Evolutionary conservation across 2,113 vertebrate genomes (phyloP).

Genomic region (Rhea pennata): DNA sequence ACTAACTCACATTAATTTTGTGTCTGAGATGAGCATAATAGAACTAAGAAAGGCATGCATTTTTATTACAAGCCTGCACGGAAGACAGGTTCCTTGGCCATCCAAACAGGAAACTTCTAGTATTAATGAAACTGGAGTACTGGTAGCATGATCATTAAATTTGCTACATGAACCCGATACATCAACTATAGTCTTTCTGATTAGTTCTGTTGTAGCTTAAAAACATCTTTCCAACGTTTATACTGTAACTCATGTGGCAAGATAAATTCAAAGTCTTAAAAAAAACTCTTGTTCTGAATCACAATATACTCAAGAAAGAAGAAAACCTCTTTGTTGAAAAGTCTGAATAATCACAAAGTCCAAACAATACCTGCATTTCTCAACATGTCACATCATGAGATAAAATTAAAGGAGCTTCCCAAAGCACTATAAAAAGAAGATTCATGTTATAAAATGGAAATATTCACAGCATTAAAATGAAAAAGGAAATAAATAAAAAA

Average conservation of each 20-base stretch:
- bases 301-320: background rate
- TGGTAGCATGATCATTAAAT: background rate
- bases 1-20: background rate
- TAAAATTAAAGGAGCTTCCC: background rate
- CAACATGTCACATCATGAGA: background rate
- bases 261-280: background rate
- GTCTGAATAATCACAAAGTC: background rate
- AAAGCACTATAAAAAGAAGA: background rate
- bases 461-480: background rate
- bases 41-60: background rate
- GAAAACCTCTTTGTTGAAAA: background rate
- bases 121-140: background rate
- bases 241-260: background rate
- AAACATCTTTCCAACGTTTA: background rate
- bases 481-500: background rate
- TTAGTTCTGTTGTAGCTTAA: background rate
- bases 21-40: background rate
- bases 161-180: background rate
- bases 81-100: background rate
- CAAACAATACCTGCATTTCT: background rate
- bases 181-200: background rate
- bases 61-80: background rate
- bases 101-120: background rate
- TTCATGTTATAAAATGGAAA: background rate
- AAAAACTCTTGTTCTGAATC: background rate